phyloP scores from a whole-genome alignment of 2,113 vertebrate genomes.

The Sakesphorus luctuosus region DNA sequence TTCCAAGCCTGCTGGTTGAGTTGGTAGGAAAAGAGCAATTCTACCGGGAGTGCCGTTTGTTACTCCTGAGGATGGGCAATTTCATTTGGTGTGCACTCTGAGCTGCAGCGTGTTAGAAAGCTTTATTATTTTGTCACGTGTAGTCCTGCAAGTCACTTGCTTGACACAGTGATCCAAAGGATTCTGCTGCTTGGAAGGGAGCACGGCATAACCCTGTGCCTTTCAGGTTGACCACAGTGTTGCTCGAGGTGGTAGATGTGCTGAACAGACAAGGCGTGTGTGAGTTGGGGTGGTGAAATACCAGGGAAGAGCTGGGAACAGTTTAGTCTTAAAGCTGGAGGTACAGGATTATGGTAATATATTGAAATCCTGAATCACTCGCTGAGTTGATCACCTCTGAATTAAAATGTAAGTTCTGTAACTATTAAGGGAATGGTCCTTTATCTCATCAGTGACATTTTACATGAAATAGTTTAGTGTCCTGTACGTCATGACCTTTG shows the following conservation, averaged over 20 bases:
- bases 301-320: not conserved
- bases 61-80: not conserved
- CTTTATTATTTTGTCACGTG: not conserved
- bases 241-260: not conserved
- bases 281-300: not conserved
- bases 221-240: not conserved
- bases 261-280: not conserved
- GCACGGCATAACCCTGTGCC: not conserved
- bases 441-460: not conserved
- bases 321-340: not conserved
- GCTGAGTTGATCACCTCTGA: not conserved
- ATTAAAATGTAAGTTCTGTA: not conserved
- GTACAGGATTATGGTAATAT: not conserved
- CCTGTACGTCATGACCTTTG: not conserved
- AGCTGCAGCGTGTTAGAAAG: not conserved
- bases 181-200: not conserved
- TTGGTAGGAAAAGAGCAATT: not conserved
- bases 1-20: not conserved
- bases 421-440: not conserved
- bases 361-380: not conserved
- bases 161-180: not conserved
- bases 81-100: accelerated
- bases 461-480: not conserved
- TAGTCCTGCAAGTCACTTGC: not conserved
- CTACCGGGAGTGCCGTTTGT: not conserved